These are phyloP conservation scores for Benthosema pterotum DNA, from an alignment of 2,797 vertebrate species.

Conservation along the genomic window DNA sequence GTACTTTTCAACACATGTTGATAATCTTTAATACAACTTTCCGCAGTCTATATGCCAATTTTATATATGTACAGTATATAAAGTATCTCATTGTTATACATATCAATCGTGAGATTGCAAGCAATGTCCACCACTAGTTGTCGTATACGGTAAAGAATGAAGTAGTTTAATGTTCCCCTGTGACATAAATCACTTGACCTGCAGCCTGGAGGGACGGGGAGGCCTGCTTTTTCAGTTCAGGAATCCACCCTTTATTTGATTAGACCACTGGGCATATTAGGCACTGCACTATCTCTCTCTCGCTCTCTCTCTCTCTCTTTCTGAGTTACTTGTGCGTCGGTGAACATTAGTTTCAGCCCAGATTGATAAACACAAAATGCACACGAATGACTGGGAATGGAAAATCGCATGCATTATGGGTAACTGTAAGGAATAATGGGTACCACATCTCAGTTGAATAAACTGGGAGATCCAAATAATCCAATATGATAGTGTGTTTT, in stretches of 20 bases:
- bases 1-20: too few species aligned
- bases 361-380: constrained; percentile 17
- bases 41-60: too few species aligned
- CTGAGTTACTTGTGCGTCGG: constrained; percentile 32
- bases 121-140: too few species aligned
- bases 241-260: constrained; percentile 55
- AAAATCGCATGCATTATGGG: constrained; percentile 10
- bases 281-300: not conserved
- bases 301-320: constrained; percentile 9
- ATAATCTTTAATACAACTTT: too few species aligned
- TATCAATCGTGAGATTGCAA: too few species aligned
- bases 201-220: constrained; percentile 2
- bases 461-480: not conserved
- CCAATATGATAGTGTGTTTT: not conserved
- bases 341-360: constrained; percentile 22
- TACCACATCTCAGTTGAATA: not conserved
- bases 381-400: constrained; percentile 2
- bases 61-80: too few species aligned
- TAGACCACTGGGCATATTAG: constrained; percentile 34
- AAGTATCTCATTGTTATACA: too few species aligned
- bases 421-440: not conserved
- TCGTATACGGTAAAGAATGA: not conserved
- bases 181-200: constrained; percentile 30
- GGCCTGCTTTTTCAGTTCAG: constrained; percentile 29
- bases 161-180: constrained; percentile 19